Evolutionary conservation across 1,140 invertebrate genomes (phyloP).

Genomic region (Heterodera schachtii): DNA sequence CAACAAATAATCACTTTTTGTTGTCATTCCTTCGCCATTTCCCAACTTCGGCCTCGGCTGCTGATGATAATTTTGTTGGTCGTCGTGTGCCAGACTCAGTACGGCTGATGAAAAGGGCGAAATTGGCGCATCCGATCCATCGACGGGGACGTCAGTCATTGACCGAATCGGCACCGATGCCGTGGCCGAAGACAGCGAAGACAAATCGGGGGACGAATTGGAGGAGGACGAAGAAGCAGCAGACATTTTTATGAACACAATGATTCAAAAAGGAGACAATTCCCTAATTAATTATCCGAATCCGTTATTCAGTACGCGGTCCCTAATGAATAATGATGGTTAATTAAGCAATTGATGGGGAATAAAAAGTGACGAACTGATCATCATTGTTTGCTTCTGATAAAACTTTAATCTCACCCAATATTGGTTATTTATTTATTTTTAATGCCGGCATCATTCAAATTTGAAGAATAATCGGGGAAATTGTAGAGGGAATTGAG

Average conservation of each 20-base stretch:
- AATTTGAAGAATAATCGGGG: too few species aligned
- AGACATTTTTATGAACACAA: background rate
- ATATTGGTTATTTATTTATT: too few species aligned
- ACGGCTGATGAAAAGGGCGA: slow-evolving; percentile 12
- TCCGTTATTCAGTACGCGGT: too few species aligned
- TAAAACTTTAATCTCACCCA: too few species aligned
- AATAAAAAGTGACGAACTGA: too few species aligned
- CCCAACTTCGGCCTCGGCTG: background rate
- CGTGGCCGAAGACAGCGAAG: background rate
- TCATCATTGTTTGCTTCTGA: too few species aligned
- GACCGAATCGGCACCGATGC: background rate
- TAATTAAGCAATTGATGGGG: too few species aligned
- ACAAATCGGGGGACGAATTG: background rate
- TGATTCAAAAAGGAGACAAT: too few species aligned
- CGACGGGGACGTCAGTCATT: background rate
- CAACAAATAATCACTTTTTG: background rate
- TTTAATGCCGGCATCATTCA: too few species aligned
- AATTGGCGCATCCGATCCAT: background rate
- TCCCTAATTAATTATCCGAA: too few species aligned
- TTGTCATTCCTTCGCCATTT: background rate
- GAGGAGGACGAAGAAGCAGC: background rate
- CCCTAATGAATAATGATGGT: too few species aligned
- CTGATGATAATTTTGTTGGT: background rate
- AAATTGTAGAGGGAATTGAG: too few species aligned
- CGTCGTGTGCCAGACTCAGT: slow-evolving; percentile 16